A percentile compares a stretch with the other conserved stretches of the same genome.
phyloP scores from a whole-genome alignment of 2,797 vertebrate genomes.

The Delichon dasypus region DNA sequence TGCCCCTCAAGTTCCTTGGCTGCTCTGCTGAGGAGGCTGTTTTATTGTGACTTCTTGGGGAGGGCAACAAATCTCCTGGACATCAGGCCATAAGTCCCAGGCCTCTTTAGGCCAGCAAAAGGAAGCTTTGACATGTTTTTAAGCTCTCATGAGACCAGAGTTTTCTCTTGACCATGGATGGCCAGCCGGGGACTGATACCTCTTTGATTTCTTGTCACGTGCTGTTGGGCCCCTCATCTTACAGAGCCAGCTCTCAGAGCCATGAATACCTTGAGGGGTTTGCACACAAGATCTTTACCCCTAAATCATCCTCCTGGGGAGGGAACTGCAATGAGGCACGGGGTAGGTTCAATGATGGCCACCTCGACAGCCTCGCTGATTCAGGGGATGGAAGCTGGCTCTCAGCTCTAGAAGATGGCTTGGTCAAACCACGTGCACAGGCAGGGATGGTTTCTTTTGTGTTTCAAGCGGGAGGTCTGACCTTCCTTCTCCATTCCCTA shows the following conservation, averaged over 20 bases:
- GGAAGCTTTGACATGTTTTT: background rate
- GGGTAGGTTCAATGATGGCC: fast-evolving
- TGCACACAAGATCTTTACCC: background rate
- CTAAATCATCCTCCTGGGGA: background rate
- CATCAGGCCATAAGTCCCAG: background rate
- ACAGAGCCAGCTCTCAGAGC: background rate
- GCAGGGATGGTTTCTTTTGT: background rate
- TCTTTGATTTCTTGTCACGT: background rate
- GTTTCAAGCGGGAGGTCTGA: background rate
- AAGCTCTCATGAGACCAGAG: background rate
- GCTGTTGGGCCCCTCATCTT: background rate
- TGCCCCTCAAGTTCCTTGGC: background rate
- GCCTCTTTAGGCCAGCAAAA: background rate
- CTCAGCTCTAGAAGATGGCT: background rate
- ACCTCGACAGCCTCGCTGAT: background rate
- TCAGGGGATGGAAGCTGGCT: background rate
- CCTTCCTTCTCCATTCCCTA: background rate
- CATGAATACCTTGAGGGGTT: background rate
- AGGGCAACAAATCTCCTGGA: background rate
- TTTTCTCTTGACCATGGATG: background rate
- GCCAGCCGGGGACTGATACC: background rate
- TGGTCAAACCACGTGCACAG: background rate
- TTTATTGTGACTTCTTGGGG: background rate
- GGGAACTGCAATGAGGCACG: background rate
- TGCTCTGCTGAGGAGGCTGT: background rate